Percentiles rank a stretch among this genome's conserved stretches.
Conservation (phyloP, 1,140 invertebrate genomes). For the Ostrea denselamellosa region DNA sequence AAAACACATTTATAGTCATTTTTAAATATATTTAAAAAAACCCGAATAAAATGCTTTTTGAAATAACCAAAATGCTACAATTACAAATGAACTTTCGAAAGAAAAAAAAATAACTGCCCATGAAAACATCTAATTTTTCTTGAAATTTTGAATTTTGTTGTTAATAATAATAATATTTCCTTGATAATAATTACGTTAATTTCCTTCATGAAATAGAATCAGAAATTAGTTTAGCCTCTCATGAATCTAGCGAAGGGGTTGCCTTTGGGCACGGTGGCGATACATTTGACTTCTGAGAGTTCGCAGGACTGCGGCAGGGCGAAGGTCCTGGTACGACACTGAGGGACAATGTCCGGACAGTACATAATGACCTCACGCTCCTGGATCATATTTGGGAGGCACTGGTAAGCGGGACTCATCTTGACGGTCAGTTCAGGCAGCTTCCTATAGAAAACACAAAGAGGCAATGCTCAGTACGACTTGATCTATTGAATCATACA, state of each 20-base stretch:
- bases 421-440: not conserved
- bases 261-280: not conserved
- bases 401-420: constrained; percentile 7
- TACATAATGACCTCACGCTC: constrained; percentile 34
- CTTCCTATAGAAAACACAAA: not conserved
- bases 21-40: too few species aligned
- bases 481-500: too few species aligned
- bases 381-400: constrained; percentile 24
- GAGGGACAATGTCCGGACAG: constrained; percentile 19
- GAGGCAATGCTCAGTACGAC: too few species aligned
- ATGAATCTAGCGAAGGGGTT: not conserved
- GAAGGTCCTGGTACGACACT: constrained; percentile 25
- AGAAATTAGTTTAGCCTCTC: not conserved
- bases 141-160: too few species aligned
- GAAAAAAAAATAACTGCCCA: too few species aligned
- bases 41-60: too few species aligned
- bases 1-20: not conserved
- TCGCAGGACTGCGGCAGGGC: not conserved
- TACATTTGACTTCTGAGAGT: not conserved
- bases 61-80: too few species aligned
- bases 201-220: too few species aligned
- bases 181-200: too few species aligned
- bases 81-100: too few species aligned
- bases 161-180: too few species aligned
- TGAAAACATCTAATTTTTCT: too few species aligned